These are phyloP conservation scores for Miichthys miiuy DNA, from an alignment of 2,797 vertebrate species.

Conservation along the genomic window DNA sequence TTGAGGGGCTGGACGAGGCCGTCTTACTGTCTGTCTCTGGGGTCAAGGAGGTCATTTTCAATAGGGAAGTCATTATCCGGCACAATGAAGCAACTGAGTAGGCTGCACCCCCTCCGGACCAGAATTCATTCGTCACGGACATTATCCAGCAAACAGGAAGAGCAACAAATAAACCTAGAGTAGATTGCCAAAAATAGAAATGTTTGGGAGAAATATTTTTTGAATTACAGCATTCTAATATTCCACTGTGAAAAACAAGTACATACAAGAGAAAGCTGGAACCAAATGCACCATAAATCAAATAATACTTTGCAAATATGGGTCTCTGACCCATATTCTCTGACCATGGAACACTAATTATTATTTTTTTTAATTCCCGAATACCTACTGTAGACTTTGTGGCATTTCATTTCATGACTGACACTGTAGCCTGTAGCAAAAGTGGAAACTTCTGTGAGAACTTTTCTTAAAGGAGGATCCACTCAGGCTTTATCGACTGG, in stretches of 20 bases:
- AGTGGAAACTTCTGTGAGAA: constrained; percentile 47
- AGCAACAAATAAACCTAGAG: constrained; percentile 34
- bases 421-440: constrained; percentile 26
- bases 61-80: constrained; percentile 81
- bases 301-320: constrained; percentile 4
- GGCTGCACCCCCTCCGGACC: constrained; percentile 41
- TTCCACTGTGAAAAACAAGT: background rate
- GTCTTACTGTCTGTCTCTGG: constrained; percentile 77
- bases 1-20: constrained; percentile 62
- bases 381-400: constrained; percentile 22
- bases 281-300: background rate
- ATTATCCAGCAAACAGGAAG: constrained; percentile 48
- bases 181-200: constrained; percentile 17
- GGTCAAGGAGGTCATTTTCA: constrained; percentile 75
- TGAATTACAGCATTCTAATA: background rate
- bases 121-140: constrained; percentile 45
- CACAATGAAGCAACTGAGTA: constrained; percentile 78
- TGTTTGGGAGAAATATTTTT: background rate
- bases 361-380: constrained; percentile 22
- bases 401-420: constrained; percentile 50
- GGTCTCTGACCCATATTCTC: background rate
- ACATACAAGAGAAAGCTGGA: background rate
- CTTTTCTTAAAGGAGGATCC: constrained; percentile 58
- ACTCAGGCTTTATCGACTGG: constrained; percentile 44
- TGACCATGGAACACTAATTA: constrained; percentile 1